These are phyloP conservation scores for Neoascia interrupta DNA, from an alignment of 2,888 invertebrate species.

Conservation along the genomic window DNA sequence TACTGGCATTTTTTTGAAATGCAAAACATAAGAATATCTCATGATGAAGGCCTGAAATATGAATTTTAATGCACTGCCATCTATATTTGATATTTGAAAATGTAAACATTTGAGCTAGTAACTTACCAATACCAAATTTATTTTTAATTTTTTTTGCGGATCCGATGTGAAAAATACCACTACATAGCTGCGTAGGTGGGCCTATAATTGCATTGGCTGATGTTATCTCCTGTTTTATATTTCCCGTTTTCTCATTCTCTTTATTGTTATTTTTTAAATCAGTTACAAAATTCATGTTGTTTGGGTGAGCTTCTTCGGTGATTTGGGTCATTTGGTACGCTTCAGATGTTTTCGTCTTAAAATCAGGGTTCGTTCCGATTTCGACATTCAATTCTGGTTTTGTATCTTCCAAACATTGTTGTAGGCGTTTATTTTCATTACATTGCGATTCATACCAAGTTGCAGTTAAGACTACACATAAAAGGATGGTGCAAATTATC, in stretches of 20 bases:
- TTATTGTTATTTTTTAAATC: conserved; percentile 77
- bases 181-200: too few relatives aligned
- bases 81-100: too few relatives aligned
- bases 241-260: conserved; percentile 67
- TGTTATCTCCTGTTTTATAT: background rate
- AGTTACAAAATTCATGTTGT: conserved; percentile 72
- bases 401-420: conserved; percentile 68
- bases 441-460: conserved; percentile 84
- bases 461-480: conserved; percentile 81
- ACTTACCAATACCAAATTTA: too few relatives aligned
- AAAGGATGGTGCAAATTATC: conserved; percentile 80
- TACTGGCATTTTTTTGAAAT: conserved; percentile 86
- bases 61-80: too few relatives aligned
- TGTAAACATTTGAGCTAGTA: too few relatives aligned
- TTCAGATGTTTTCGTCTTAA: conserved; percentile 76
- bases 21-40: conserved; percentile 87
- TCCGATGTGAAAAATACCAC: too few relatives aligned
- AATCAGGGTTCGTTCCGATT: conserved; percentile 61
- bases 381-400: conserved; percentile 41
- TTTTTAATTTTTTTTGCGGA: too few relatives aligned
- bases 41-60: conserved; percentile 75
- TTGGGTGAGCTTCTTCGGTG: conserved; percentile 68
- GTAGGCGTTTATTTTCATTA: conserved; percentile 71
- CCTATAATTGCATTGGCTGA: too few relatives aligned
- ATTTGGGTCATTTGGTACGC: conserved; percentile 78